Conservation (phyloP, 2,888 invertebrate species). For the Scaptomyza reducta region DNA sequence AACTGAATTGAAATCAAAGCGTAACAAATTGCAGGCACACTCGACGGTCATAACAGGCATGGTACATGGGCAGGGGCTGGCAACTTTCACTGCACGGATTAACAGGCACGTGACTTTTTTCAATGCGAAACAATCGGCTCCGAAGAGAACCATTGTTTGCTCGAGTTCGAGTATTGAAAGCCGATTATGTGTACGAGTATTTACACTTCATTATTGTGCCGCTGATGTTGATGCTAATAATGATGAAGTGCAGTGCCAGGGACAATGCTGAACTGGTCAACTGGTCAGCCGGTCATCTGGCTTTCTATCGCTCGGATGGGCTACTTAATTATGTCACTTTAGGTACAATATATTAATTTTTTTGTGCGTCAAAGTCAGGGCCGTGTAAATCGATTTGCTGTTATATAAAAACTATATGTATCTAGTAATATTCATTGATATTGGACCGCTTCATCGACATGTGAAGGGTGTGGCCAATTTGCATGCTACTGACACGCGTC, state of each 20-base stretch:
- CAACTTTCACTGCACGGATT: conserved; percentile 70
- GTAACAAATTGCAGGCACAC: conserved; percentile 71
- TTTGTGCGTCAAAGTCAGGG: not conserved
- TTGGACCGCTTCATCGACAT: conserved; percentile 30
- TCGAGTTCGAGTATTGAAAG: conserved; percentile 53
- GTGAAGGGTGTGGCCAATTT: conserved; percentile 70
- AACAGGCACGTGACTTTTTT: conserved; percentile 74
- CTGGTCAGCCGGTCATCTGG: conserved; percentile 40
- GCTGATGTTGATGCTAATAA: conserved; percentile 1
- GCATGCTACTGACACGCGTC: conserved; percentile 71
- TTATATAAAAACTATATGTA: conserved; percentile 44
- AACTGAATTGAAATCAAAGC: conserved; percentile 69
- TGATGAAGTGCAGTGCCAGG: conserved; percentile 17
- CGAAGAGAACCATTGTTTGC: conserved; percentile 50
- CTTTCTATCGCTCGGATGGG: conserved; percentile 11
- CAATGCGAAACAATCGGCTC: conserved; percentile 42
- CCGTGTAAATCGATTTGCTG: conserved; percentile 72
- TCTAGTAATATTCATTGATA: conserved; percentile 45
- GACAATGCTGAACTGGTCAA: conserved; percentile 52
- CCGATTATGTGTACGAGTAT: conserved; percentile 66
- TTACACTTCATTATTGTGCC: conserved; percentile 71
- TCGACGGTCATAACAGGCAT: conserved; percentile 11
- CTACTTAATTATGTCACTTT: conserved; percentile 73
- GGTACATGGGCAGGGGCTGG: conserved; percentile 21
- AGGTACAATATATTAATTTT: conserved; percentile 61